Base-by-base conservation (phyloP, 2,888 invertebrate genomes). In the Pristionchus maxplancki region DNA sequence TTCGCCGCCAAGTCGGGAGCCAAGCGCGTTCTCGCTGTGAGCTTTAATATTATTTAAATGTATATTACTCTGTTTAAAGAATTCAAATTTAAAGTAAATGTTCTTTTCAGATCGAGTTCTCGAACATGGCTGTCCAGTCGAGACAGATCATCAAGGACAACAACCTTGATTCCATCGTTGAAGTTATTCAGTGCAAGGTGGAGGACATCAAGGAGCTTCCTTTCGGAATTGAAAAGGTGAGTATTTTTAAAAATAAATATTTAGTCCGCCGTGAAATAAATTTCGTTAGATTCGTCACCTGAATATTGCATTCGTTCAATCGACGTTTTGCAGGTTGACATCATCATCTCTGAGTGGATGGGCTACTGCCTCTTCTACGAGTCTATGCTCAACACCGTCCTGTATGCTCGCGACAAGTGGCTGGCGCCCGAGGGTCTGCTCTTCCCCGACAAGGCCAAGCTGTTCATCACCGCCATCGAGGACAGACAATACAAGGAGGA, bases 401-500 rank as follows among this genome's bases (percentile, higher is more conserved):
- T 99, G 85, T 98, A 97, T 94, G 99, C 99, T 0, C 96, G 99
- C 64, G 98, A 99, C 95, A 99, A 98, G 96, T 99, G 99, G 99
- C 96, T 99, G 81, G 96, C 95, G 13, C 89, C 89, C 6, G 93
- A 97, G 94, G 99, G 98, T 89, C 96, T 98, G 96, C 96, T 99
- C 93, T 98, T 99, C 95, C 98, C 98, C 0, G 96, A 96, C 95
- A 95, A 97, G 94, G 99, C 99, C 91, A 98, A 98, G 1, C 96
- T 99, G 71, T 99, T 97, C 95, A 97, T 99, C 88, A 97, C 97
- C 90, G 96, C 96, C 81, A 96, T 96, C 91, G 96, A 96, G 95
- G 99, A 99, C 95, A 96, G 99, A 34, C 99, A 99, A 96, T 99
- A 99, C 96, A 99, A 99, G 95, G 99, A 99, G 95, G 99, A 99